phyloP scores from a whole-genome alignment of 2,113 vertebrate genomes.

The Chrysemys picta region DNA sequence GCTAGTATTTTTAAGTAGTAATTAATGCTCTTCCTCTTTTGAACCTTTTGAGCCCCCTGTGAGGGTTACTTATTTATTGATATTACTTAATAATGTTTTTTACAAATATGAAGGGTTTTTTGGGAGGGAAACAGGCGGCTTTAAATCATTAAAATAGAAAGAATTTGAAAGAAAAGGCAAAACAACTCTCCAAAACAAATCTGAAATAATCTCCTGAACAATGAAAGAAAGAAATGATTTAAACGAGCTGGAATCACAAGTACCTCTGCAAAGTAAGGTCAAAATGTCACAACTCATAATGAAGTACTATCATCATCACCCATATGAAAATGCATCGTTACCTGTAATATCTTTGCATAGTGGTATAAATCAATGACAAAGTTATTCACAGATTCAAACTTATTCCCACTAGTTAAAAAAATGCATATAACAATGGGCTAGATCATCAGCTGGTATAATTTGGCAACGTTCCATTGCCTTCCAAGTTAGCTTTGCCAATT shows the following conservation, averaged over 20 bases:
- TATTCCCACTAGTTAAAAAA: not conserved
- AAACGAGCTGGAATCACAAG: not conserved
- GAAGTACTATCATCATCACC: not conserved
- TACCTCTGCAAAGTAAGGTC: not conserved
- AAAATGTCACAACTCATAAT: not conserved
- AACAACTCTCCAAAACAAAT: not conserved
- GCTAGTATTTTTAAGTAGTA: not conserved
- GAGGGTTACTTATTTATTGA: not conserved
- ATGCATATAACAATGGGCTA: not conserved
- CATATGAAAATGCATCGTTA: not conserved
- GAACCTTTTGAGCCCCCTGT: not conserved
- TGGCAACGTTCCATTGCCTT: not conserved
- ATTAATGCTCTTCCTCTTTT: not conserved
- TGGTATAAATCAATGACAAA: not conserved
- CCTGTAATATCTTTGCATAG: not conserved
- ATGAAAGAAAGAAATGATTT: not conserved
- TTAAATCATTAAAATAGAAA: not conserved
- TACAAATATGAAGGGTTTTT: not conserved
- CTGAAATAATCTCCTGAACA: not conserved
- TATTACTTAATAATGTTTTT: not conserved
- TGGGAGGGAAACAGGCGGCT: too few species aligned
- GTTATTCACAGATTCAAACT: not conserved
- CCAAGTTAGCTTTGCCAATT: not conserved
- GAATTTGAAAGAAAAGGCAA: not conserved
- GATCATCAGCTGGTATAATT: not conserved